These are phyloP conservation scores for Strigamia transsilvanica DNA, from an alignment of 2,888 invertebrate genomes.

Conservation along the genomic window DNA sequence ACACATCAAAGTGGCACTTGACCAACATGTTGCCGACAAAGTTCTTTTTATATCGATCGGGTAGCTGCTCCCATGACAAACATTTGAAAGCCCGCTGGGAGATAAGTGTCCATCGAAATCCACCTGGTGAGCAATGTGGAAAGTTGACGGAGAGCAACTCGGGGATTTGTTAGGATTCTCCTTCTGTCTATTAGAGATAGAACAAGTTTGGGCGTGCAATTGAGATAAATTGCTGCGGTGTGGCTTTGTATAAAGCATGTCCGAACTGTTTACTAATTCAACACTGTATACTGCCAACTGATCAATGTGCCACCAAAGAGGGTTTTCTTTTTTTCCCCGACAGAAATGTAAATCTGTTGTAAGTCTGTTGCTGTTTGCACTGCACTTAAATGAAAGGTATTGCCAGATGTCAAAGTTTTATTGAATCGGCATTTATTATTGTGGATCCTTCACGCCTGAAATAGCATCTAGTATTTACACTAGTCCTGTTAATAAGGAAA, in stretches of 20 bases:
- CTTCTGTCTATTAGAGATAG: slow-evolving; percentile 37
- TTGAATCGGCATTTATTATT: too few relatives aligned
- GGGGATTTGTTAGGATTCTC: slow-evolving; percentile 44
- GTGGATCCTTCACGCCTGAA: too few relatives aligned
- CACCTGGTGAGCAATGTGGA: slow-evolving; percentile 44
- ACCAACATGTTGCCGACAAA: slow-evolving; percentile 34
- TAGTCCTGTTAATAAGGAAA: not conserved
- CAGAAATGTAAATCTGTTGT: too few relatives aligned
- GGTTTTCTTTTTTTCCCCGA: too few relatives aligned
- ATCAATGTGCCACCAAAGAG: not conserved
- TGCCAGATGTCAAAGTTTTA: too few relatives aligned
- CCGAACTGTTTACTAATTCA: slow-evolving; percentile 38
- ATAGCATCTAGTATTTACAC: too few relatives aligned
- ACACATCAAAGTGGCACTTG: slow-evolving; percentile 19
- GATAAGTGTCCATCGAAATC: slow-evolving; percentile 41
- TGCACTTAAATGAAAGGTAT: too few relatives aligned
- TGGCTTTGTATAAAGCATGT: slow-evolving; percentile 31
- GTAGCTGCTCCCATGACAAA: slow-evolving; percentile 23
- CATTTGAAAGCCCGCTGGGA: slow-evolving; percentile 45
- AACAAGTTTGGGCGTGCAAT: slow-evolving; percentile 43
- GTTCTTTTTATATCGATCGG: slow-evolving; percentile 16
- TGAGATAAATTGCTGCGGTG: slow-evolving; percentile 38
- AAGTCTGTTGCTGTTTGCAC: too few relatives aligned
- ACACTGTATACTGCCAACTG: not conserved
- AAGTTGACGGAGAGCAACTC: slow-evolving; percentile 42